Conservation (phyloP, 2,797 vertebrate species). For the Okamejei kenojei region DNA sequence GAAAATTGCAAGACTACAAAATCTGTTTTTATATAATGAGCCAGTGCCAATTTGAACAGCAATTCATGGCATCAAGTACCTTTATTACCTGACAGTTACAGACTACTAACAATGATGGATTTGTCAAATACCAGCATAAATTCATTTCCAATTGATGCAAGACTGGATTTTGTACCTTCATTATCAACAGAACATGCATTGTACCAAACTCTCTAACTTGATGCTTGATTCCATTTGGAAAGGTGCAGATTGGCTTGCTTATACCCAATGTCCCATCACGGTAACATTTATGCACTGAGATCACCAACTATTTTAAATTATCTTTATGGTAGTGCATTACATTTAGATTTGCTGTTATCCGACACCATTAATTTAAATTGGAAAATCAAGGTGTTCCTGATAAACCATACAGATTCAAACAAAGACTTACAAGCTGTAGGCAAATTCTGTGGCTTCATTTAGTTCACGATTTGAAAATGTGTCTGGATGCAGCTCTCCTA, state of each 20-base stretch:
- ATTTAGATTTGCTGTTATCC: background rate
- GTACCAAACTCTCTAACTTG: background rate
- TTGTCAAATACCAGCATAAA: background rate
- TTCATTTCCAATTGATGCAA: background rate
- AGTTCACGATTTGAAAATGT: too few relatives aligned
- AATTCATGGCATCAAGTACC: background rate
- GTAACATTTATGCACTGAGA: background rate
- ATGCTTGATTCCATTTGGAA: background rate
- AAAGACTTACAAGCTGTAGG: too few relatives aligned
- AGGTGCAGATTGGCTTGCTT: background rate
- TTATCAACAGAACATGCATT: background rate
- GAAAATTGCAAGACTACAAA: constrained; percentile 27
- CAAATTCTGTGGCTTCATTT: too few relatives aligned
- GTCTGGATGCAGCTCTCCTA: too few relatives aligned
- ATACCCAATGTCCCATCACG: too few relatives aligned
- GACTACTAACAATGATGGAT: background rate
- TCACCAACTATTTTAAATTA: background rate
- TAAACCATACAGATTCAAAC: background rate
- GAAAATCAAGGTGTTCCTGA: background rate
- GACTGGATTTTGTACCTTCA: background rate
- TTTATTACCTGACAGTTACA: background rate
- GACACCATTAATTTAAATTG: background rate
- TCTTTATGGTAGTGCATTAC: background rate
- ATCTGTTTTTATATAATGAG: background rate
- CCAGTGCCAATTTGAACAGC: background rate